Base-by-base conservation (phyloP, 2,113 vertebrate species). In the Calcarius ornatus region DNA sequence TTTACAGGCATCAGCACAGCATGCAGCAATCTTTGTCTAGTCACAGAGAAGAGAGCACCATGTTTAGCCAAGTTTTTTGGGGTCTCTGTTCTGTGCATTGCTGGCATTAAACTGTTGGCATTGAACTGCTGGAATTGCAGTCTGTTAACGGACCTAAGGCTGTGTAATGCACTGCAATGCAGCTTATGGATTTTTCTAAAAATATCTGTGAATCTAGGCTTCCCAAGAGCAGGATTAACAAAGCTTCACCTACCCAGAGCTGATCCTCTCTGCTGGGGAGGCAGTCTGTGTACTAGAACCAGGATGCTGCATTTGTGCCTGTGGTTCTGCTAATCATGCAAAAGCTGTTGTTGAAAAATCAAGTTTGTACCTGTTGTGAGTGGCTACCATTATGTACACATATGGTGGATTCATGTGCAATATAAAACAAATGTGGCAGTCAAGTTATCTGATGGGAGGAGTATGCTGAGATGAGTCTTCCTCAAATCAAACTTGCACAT, bases 121-220 rank as follows among this genome's bases (percentile, higher is more conserved):
- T 31, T 86, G 53, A 68, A 27, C 37, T 77, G 37, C 37, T 68
- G 63, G 53, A 59, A 27, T 50, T 50, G 40, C 59, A 73, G 43
- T 54, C 68, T 48, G 0, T 69, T 88, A 79, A n/a, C 5, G 56
- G 40, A 83, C 28, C 31, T 40, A 40, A 91, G 28, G 40, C 48
- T 4, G 1, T 51, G 27, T 47, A 60, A 15, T 35, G 17, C 30
- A 37, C 38, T 81, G 35, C 91, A 88, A 38, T 72, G 60, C 79
- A 87, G 40, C n/a, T 84, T 63, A 45, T 60, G 10, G 61, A 71
- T 94, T 94, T 90, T 90, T 91, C 88, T 73, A 81, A 88, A 90
- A 88, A 63, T 68, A 42, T 4, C 22, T 63, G 12, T 53, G 60
- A 70, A 53, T 83, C 24, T 76, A 22, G 51, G 11, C 37, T 86